Evolutionary conservation across 2,113 vertebrate species (phyloP), one percentile per base, ranked within the genome.

Genomic region (Dasypus novemcinctus): DNA sequence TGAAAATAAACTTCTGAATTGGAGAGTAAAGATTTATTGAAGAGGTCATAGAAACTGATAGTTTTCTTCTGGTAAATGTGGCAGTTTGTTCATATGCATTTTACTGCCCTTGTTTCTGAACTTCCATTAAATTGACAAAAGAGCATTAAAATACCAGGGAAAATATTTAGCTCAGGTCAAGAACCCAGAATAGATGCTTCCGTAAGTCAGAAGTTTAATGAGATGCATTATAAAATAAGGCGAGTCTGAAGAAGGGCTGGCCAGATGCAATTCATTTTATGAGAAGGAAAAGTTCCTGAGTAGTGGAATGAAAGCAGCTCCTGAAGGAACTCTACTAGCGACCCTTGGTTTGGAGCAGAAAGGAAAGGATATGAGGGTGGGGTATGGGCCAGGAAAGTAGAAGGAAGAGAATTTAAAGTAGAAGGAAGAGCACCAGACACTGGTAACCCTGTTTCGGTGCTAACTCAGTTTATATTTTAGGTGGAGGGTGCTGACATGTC

Each of bases 61-160:
- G 54, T 68, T 93, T 78, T 38, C 9, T 85, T 96, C 41, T 88
- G 61, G 17, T 89, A 90, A 87, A 87, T 80, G 31, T 66, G 38
- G 27, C 23, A 59, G 0, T 61, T 71, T 92, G 1, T 66, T 81
- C 33, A 33, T 14, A 52, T 23, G 43, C 46, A 54, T 38, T 90
- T 81, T 68, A 72, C 59, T 31, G 84, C 0, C 49, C 14, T 95
- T 89, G 9, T 46, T 92, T 85, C 25, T 38, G 15, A 71, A 64
- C 75, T 90, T 81, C 29, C 18, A 69, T 80, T 88, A 52, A 54
- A 72, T n/a, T 89, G n/a, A 54, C 38, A 88, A 71, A 64, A 84
- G 8, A 85, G 1, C 17, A 52, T 88, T 91, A 52, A 93, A 87
- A 79, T 87, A 36, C 33, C 75, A 27, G 23, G 29, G 17, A 23